Conservation (phyloP, 1,140 invertebrate genomes). For the Monomorium pharaonis region DNA sequence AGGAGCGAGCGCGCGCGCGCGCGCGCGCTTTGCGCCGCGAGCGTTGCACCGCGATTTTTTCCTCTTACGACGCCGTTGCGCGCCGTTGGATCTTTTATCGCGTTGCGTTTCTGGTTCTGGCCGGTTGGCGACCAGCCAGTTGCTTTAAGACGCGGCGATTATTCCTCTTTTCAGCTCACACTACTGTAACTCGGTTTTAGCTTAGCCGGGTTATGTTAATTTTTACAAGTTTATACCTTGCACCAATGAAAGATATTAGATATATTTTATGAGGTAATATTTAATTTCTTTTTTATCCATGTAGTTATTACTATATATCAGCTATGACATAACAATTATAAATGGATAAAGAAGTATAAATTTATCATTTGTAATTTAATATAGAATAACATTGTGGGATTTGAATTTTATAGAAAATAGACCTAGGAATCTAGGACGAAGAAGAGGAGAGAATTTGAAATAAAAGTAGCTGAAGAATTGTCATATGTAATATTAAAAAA, state of each 20-base stretch:
- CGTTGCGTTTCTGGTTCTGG: not conserved
- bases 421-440: no score
- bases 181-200: not conserved
- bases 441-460: no score
- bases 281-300: not conserved
- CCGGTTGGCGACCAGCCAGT: not conserved
- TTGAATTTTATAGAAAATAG: not conserved
- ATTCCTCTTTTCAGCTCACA: not conserved
- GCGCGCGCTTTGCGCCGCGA: not conserved
- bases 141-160: not conserved
- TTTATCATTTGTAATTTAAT: not conserved
- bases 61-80: not conserved
- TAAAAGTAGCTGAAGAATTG: no score
- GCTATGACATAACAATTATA: not conserved
- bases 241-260: no score
- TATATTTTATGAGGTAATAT: not conserved
- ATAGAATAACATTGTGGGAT: not conserved
- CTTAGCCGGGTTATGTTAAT: not conserved
- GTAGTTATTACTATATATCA: no score
- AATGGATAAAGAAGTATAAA: not conserved
- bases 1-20: not conserved
- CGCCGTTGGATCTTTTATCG: not conserved
- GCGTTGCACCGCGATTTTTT: conserved; percentile 16
- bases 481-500: no score
- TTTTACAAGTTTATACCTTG: not conserved